Percentiles rank a stretch among this genome's conserved stretches.
Evolutionary conservation across 1,140 invertebrate species (phyloP).

Genomic region (Anagrus nilaparvatae): DNA sequence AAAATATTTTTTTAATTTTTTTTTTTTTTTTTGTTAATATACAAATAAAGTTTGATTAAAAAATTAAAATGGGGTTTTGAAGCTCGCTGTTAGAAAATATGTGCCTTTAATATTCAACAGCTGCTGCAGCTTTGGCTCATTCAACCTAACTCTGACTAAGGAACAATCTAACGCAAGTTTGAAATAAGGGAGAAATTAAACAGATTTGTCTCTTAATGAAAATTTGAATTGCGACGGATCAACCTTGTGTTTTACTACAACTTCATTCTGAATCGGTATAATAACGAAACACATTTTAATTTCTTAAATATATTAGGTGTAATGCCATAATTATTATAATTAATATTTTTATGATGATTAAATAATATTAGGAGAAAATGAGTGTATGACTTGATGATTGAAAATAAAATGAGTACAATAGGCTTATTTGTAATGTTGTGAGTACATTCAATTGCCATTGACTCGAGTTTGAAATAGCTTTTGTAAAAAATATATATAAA

Average conservation of each 20-base stretch:
- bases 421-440: conserved; percentile 39
- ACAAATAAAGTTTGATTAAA: too few species aligned
- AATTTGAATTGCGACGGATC: conserved; percentile 12
- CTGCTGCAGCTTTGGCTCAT: conserved; percentile 18
- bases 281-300: conserved; percentile 22
- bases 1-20: too few species aligned
- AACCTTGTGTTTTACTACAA: conserved; percentile 26
- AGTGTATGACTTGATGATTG: too few species aligned
- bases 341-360: too few species aligned
- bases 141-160: conserved; percentile 2
- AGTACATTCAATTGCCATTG: conserved; percentile 36
- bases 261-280: conserved; percentile 36
- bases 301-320: too few species aligned
- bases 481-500: too few species aligned
- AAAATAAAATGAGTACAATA: too few species aligned
- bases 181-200: conserved; percentile 6
- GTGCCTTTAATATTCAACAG: conserved; percentile 41
- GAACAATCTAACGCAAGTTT: conserved; percentile 9
- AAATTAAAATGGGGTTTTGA: too few species aligned
- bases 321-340: too few species aligned
- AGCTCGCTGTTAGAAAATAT: conserved; percentile 26
- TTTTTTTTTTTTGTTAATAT: too few species aligned
- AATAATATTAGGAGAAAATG: too few species aligned
- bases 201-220: conserved; percentile 2
- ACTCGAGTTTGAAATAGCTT: too few species aligned